These are phyloP conservation scores for Rattus norvegicus DNA, from an alignment of 2,113 vertebrate species.

Conservation along the genomic window GRCr8 NC_086019.1:35134501-35135000, in stretches of 20 bases:
- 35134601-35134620: not conserved
- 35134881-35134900: too few relatives aligned
- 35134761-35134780: not conserved
- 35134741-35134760: not conserved
- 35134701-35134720: not conserved
- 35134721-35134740: not conserved
- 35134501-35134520: not conserved
- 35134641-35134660: not conserved
- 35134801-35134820: too few relatives aligned
- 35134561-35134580: not conserved
- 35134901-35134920: too few relatives aligned
- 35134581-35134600: not conserved
- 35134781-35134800: too few relatives aligned
- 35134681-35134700: not conserved
- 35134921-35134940: too few relatives aligned
- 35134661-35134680: too few relatives aligned
- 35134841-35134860: too few relatives aligned
- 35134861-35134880: too few relatives aligned
- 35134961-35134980: too few relatives aligned
- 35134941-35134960: too few relatives aligned
- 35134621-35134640: not conserved
- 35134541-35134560: too few relatives aligned
- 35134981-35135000: too few relatives aligned
- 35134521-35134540: not conserved
- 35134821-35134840: not conserved